Base-by-base conservation (phyloP, 2,797 vertebrate species). In the Oryzias sinensis region DNA sequence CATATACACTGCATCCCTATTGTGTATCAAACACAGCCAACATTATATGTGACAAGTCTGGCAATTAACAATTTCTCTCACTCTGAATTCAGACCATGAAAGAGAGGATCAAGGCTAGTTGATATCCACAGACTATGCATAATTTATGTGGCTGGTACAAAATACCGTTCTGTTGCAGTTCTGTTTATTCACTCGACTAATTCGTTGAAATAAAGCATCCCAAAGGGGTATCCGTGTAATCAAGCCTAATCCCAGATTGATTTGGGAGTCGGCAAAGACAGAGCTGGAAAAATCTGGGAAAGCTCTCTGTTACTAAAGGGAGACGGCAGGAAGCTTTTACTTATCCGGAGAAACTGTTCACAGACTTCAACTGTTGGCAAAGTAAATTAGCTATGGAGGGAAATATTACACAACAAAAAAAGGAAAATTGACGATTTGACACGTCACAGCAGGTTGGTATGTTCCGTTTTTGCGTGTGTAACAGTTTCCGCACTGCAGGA, bases 71-170 rank as follows among this genome's bases (percentile, higher is more conserved):
- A 82, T 84, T 85, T 89, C 79, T 85, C 85, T 86, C 70, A 76
- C 76, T 85, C 82, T 72, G 76, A 77, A 88, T 87, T 76, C 66
- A 72, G 79, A 83, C 79, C 74, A 77, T 82, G 84, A 82, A 91
- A 85, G 87, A 82, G 79, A 90, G 85, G 90, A 91, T 92, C 90
- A 88, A 90, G 85, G 84, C 76, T 67, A 76, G 83, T 73, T 85
- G 89, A 86, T 88, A 87, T 90, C 80, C 78, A 80, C 83, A 77
- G 77, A 74, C 62, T 62, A 89, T 91, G 87, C 88, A 92, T 93
- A 90, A 92, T 92, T 91, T 88, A 92, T 91, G 79, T 78, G 84
- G 87, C 86, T 91, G 82, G 80, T 87, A 91, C 88, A 91, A 92
- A 91, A 90, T 82, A 88, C 82, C 80, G 77, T 91, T 90, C 87